These are phyloP conservation scores for Bostrychus sinensis DNA, from an alignment of 2,113 vertebrate genomes.

Conservation along the genomic window DNA sequence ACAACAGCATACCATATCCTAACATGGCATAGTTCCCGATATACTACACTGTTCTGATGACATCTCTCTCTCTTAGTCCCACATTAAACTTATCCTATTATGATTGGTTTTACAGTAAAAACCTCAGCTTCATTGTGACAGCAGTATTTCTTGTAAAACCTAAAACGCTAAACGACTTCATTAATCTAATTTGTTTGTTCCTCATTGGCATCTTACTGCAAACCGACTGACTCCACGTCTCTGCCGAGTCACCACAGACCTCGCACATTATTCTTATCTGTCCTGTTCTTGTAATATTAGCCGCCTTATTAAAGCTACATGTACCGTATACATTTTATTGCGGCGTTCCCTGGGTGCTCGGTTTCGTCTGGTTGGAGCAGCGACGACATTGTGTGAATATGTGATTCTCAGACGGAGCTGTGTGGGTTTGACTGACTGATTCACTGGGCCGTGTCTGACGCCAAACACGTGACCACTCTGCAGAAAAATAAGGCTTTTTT, in stretches of 20 bases:
- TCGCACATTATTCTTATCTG: constrained; percentile 17
- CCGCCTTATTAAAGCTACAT: constrained; percentile 26
- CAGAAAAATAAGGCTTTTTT: neutral
- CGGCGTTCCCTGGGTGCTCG: constrained; percentile 25
- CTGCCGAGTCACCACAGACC: constrained; percentile 36
- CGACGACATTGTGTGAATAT: constrained; percentile 7
- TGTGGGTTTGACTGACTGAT: constrained; percentile 39
- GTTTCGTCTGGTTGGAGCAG: constrained; percentile 33
- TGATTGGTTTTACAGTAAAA: too few species aligned
- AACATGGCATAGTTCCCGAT: too few species aligned
- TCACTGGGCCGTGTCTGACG: constrained; percentile 42
- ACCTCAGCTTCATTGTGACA: too few species aligned
- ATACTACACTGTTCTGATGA: too few species aligned
- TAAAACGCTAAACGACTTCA: neutral
- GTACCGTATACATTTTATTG: constrained; percentile 32
- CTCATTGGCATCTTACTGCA: constrained; percentile 3
- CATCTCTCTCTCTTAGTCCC: too few species aligned
- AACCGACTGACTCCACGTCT: neutral
- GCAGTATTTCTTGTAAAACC: neutral
- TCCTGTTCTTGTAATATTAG: constrained; percentile 35
- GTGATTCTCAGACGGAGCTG: constrained; percentile 34
- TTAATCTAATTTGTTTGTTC: constrained; percentile 5
- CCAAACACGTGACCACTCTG: constrained; percentile 19
- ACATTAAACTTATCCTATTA: too few species aligned
- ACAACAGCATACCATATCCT: too few species aligned